Conservation (phyloP, 2,888 invertebrate genomes). For the Thymelicus acteon region DNA sequence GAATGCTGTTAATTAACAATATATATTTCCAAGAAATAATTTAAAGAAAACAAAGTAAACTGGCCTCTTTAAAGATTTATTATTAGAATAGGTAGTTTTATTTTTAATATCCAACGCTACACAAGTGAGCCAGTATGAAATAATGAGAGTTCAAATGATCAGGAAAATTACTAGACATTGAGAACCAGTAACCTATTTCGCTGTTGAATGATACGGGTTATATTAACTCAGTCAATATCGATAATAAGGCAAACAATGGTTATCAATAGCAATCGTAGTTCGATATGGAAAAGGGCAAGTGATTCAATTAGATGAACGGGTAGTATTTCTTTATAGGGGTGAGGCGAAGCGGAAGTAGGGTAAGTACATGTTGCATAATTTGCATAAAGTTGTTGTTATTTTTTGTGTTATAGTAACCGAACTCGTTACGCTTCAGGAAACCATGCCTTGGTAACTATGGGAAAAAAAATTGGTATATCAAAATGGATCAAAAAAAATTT, state of each 20-base stretch:
- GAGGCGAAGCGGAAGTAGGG: not conserved
- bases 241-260: slow-evolving; percentile 25
- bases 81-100: too few species aligned
- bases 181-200: slow-evolving; percentile 28
- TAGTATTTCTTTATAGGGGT: slow-evolving; percentile 20
- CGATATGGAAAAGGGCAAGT: slow-evolving; percentile 24
- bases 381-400: too few species aligned
- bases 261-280: slow-evolving; percentile 25
- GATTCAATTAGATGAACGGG: slow-evolving; percentile 31
- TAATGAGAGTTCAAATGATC: slow-evolving; percentile 17
- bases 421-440: too few species aligned
- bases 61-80: too few species aligned
- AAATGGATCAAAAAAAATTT: too few species aligned
- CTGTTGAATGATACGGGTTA: slow-evolving; percentile 25
- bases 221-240: slow-evolving; percentile 15
- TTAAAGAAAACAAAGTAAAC: too few species aligned
- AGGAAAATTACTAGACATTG: slow-evolving; percentile 21
- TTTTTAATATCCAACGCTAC: not conserved
- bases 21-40: too few species aligned
- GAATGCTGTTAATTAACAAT: too few species aligned
- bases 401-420: too few species aligned
- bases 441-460: too few species aligned
- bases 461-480: too few species aligned
- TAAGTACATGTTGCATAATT: not conserved
- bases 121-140: slow-evolving; percentile 1